Evolutionary conservation across 2,113 vertebrate genomes (phyloP), one percentile per base, ranked within the genome.

Genomic region (Monopterus albus): DNA sequence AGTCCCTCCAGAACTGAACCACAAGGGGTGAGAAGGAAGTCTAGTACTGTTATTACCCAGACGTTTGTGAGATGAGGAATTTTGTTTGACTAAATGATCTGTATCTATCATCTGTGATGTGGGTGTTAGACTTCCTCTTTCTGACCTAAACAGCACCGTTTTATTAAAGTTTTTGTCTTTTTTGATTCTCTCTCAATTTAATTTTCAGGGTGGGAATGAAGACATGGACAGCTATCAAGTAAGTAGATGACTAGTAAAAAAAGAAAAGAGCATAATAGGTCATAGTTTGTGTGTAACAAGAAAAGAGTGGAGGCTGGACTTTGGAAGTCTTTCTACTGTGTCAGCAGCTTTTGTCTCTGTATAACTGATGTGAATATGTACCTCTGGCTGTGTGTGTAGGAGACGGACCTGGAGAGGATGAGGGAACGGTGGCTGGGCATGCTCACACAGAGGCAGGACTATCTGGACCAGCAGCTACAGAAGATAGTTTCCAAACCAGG

Each of bases 151-250:
- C 3, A 40, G 12, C 17, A 23, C 6, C 1, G 17, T 31, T 36
- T 35, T 25, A 23, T 17, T 1, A 14, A 3, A 4, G n/a, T n/a
- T n/a, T n/a, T n/a, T n/a, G n/a, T 17, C 0, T 38, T 23, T 21
- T 28, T 59, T 18, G 7, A 52, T 38, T 10, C 11, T 26, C 6
- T 64, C 2, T 56, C 1, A 5, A 21, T 55, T 59, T 20, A 25
- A 26, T 38, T 53, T 72, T 50, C n/a, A 86, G 89, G 58, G 17
- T n/a, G 49, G 15, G 1, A 83, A 77, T 56, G 87, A 88, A 46
- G 88, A 92, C 10, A 95, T 99, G 95, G 97, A 99, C 92, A 98
- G 96, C 79, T 99, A 99, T n/a, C 97, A 99, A 91, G 96, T 98
- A 89, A 83, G 79, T 55, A 9, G 7, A 46, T 8, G 23, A 15